A percentile compares a stretch with the other conserved stretches of the same genome.
Conservation (phyloP, 53 echinoderm and acorn worm species). For the Paracentrotus lividus region DNA sequence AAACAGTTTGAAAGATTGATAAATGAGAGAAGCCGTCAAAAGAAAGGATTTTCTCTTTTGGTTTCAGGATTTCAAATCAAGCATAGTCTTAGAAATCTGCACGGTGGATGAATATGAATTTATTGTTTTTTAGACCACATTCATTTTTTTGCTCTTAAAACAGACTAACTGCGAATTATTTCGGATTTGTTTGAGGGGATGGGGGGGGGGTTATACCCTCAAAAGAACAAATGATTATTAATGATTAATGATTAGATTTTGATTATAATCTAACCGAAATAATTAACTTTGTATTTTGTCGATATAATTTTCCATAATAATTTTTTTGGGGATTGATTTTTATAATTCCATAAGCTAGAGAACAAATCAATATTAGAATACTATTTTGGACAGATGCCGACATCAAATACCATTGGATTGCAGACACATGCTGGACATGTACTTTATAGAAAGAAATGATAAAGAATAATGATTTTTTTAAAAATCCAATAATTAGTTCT, state of each 20-base stretch:
- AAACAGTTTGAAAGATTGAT: not conserved
- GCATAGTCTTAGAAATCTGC: not conserved
- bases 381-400: not conserved
- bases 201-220: no score
- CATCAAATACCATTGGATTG: not conserved
- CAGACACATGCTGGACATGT: not conserved
- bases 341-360: not conserved
- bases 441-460: no score
- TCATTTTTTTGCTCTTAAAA: no score
- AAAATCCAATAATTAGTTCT: no score
- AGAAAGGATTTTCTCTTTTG: not conserved
- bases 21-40: constrained; percentile 10
- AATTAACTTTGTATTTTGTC: no score
- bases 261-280: no score
- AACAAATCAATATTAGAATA: not conserved
- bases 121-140: no score
- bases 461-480: no score
- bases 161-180: no score
- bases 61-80: constrained; percentile 41
- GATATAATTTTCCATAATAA: not conserved
- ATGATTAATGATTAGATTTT: no score
- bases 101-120: not conserved
- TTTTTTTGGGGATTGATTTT: not conserved
- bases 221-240: no score
- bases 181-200: no score